Evolutionary conservation across 2,113 vertebrate genomes (phyloP).

Genomic region (Camarhynchus parvulus): DNA sequence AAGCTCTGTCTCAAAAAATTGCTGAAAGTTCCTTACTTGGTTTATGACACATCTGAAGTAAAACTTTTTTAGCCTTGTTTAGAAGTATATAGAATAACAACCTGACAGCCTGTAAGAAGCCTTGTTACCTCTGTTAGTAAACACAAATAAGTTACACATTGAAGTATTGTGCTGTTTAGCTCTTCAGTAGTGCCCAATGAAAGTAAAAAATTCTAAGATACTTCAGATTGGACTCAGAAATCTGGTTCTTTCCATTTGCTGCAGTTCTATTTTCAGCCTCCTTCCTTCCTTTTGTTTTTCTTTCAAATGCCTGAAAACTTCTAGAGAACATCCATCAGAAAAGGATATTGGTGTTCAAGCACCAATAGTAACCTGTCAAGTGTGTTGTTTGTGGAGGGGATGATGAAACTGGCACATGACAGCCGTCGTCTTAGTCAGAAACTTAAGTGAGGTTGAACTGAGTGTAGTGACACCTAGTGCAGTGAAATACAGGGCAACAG

Average conservation of each 20-base stretch:
- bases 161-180: not conserved
- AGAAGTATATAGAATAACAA: not conserved
- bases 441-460: not conserved
- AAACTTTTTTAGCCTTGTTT: not conserved
- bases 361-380: not conserved
- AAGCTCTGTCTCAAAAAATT: not conserved
- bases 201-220: not conserved
- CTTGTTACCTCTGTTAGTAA: not conserved
- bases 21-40: not conserved
- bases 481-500: not conserved
- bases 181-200: not conserved
- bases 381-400: not conserved
- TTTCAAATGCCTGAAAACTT: not conserved
- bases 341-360: not conserved
- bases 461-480: not conserved
- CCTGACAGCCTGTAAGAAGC: not conserved
- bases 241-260: not conserved
- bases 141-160: not conserved
- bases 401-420: not conserved
- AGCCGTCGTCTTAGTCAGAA: not conserved
- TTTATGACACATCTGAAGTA: not conserved
- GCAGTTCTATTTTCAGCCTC: not conserved
- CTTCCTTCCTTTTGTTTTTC: accelerated
- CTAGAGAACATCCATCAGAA: not conserved
- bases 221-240: not conserved